Evolutionary conservation across 2,888 invertebrate genomes (phyloP), one percentile per base, ranked within the genome.

Genomic region (Drosophila percnosoma): DNA sequence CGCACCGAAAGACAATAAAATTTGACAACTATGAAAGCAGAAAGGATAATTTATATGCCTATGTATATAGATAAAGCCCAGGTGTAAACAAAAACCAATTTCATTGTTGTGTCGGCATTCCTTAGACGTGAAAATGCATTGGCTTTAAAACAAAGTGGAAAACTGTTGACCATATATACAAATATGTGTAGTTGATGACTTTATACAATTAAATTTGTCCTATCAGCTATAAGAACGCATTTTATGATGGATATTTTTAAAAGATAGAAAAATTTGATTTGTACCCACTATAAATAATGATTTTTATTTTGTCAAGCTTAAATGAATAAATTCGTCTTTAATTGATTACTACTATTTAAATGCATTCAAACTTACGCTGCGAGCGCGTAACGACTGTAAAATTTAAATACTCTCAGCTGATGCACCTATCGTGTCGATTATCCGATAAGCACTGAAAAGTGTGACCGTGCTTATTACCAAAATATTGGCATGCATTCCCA

Each of bases 1-100:
- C 75, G 79, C 63, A 79, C 57, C 60, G 45, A 68, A 75, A 75
- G 75, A 79, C 78, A 78, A 78, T 78, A 78, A 79, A 72, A 63
- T 73, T 78, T 75, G 75, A 75, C 68, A 72, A 48, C 66, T 79
- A 49, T 61, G 54, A 54, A 61, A 63, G 58, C 59, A 52, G 45
- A 53, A 66, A 54, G 63, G 65, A 79, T 79, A 75, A 78, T 78
- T 78, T 78, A 78, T 75, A 52, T 33, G 52, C 60, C 33, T 45
- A 52, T 24, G 34, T n/a, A 36, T 27, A 31, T 31, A 65, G 59
- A 64, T 70, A 64, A 58, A 48, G 27, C 31, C 13, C 24, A 70
- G 58, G 51, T 29, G 40, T 36, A 33, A 18, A 27, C 33, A 11
- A 36, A 34, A 73, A n/a, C 42, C 13, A 62, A 38, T 58, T 40